phyloP scores from a whole-genome alignment of 2,113 vertebrate species.

The Notechis scutatus region DNA sequence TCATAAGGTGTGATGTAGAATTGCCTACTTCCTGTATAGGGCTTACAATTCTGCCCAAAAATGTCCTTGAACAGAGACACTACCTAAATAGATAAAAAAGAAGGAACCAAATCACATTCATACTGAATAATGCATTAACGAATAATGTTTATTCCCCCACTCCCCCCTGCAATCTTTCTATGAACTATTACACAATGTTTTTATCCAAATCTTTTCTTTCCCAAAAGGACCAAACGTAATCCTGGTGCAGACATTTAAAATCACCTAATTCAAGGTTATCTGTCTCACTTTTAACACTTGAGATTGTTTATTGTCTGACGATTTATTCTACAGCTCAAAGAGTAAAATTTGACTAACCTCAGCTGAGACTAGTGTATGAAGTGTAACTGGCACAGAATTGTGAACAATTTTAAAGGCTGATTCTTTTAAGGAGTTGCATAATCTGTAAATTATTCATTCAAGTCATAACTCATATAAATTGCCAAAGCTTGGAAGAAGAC shows the following conservation, averaged over 20 bases:
- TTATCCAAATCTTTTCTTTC: neutral
- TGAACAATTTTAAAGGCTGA: neutral
- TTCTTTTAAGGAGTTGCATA: neutral
- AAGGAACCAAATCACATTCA: neutral
- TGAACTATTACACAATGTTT: neutral
- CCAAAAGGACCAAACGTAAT: neutral
- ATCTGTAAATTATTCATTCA: neutral
- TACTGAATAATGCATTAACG: neutral
- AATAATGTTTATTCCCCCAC: neutral
- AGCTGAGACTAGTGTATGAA: neutral
- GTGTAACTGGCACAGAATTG: neutral
- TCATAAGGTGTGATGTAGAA: slow-evolving; percentile 90
- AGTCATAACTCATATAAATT: neutral
- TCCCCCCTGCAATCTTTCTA: neutral
- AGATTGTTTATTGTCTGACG: neutral
- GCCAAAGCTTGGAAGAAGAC: neutral
- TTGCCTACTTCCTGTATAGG: slow-evolving; percentile 81
- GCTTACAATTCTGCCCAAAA: slow-evolving; percentile 77
- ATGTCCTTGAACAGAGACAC: slow-evolving; percentile 81
- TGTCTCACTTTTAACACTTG: neutral
- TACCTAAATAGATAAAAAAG: slow-evolving; percentile 68
- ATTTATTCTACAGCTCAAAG: neutral
- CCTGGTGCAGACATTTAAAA: neutral
- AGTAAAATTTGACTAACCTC: neutral
- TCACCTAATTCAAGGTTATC: neutral